Evolutionary conservation across 2,888 invertebrate species (phyloP), one percentile per base, ranked within the genome.

Genomic region (Cerastis rubricosa): DNA sequence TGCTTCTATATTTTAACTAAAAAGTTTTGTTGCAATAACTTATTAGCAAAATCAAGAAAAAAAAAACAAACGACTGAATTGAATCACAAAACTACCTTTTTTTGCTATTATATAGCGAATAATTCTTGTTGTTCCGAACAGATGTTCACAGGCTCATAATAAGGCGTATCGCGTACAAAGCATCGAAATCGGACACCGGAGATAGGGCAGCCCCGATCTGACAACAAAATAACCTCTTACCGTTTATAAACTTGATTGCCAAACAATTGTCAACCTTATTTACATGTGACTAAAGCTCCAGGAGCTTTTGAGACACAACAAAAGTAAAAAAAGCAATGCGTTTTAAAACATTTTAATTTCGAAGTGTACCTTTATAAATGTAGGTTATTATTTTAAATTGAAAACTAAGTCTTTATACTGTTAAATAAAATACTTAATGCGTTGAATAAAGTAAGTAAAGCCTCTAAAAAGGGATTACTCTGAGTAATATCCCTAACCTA

Each of bases 131-230:
- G 92, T 92, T 89, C 90, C 89, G 94, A 93, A 94, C 96, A 96
- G 96, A 96, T 96, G 95, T 96, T 95, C 94, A 92, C 94, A 91
- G 90, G 92, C 93, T 94, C 92, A 96, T 96, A 96, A 96, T 96
- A 96, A 96, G 96, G 93, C 94, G 92, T 96, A 96, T 96, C 96
- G 96, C 91, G 93, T 91, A 96, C 96, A 96, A 96, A 95, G 95
- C 94, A 94, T 94, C 93, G 96, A 95, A 95, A 96, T 96, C 95
- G 93, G 96, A 96, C 96, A 96, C 96, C 96, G 94, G 94, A 94
- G 96, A 96, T 95, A 95, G 95, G 94, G 94, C 94, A 95, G 92
- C 91, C 90, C 93, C 92, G 94, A 93, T 93, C 93, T 92, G 89
- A 88, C 88, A 86, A 92, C 95, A 94, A 93, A 92, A 88, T 92